Evolutionary conservation across 1,140 invertebrate species (phyloP), one percentile per base, ranked within the genome.

Genomic region (Pseudachorutes palmiensis): DNA sequence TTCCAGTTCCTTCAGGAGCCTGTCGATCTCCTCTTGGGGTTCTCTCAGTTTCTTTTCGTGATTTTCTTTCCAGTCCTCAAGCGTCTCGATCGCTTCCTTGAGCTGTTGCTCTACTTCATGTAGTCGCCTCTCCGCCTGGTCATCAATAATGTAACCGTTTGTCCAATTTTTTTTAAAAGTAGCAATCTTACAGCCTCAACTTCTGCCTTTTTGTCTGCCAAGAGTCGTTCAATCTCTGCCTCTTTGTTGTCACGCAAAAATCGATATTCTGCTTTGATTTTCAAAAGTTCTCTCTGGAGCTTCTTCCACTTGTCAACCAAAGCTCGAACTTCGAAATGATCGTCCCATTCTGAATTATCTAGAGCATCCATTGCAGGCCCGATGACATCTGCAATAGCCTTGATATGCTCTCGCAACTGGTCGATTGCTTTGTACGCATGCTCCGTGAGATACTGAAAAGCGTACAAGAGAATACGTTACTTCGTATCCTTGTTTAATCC

Each of bases 291-390:
- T 26, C 62, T 32, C 32, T 67, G 33, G n/a, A 68, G n/a, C 0
- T 67, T 31, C n/a, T 61, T 31, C 62, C 59, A 70, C 36, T 68
- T 66, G 32, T 71, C 64, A 19, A 57, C 24, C 22, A 68, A 45
- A 26, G 64, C 55, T 29, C 62, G 62, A 0, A 74, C 62, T 57
- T 71, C 64, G 19, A 68, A 62, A 36, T 74, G 70, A 24, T 74
- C 72, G 49, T 71, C 63, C 70, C 68, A 71, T 24, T 71, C 70
- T 5, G 24, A 24, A 32, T 65, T 63, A 28, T 71, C 70, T 36
- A 70, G 24, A 5, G 2, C 30, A 63, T 74, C 72, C 9, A 74
- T 41, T 12, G 66, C 33, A 0, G 70, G 68, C 0, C n/a, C 66
- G 32, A 74, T 28, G 49, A 66, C 66, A 3, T 70, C 63, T 9